These are phyloP conservation scores for Antechinus flavipes DNA, from an alignment of 2,113 vertebrate genomes.

Conservation along the genomic window DNA sequence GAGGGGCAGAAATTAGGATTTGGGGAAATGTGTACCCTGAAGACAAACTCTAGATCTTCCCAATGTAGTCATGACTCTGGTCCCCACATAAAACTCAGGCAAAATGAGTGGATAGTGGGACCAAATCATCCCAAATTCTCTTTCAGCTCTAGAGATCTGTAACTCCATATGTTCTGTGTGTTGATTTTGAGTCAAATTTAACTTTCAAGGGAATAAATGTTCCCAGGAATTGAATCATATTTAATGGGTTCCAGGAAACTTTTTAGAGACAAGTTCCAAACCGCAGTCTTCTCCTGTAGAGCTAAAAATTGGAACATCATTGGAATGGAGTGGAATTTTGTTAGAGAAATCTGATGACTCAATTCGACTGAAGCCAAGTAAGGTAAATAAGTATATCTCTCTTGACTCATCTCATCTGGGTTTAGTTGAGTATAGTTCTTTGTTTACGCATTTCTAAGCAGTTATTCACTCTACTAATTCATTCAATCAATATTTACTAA, in stretches of 20 bases:
- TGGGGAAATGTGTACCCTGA: neutral
- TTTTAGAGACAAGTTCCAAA: slow-evolving; percentile 43
- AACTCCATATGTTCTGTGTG: rapidly evolving
- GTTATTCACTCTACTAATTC: neutral
- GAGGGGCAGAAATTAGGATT: neutral
- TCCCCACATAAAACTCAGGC: neutral
- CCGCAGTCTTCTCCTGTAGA: slow-evolving; percentile 66
- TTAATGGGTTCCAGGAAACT: slow-evolving; percentile 70
- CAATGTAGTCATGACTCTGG: neutral
- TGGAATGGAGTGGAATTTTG: slow-evolving; percentile 87
- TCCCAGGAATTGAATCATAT: slow-evolving; percentile 39
- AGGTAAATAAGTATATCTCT: slow-evolving; percentile 79
- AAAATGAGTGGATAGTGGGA: neutral
- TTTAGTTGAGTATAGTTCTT: slow-evolving; percentile 34
- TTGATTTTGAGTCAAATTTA: neutral
- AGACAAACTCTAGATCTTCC: neutral
- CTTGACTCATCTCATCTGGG: slow-evolving; percentile 30
- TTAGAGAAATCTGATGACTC: slow-evolving; percentile 49
- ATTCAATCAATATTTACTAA: slow-evolving; percentile 34
- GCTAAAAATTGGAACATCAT: slow-evolving; percentile 80
- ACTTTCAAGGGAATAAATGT: neutral
- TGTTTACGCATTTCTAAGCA: slow-evolving; percentile 21
- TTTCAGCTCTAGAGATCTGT: neutral
- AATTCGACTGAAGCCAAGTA: slow-evolving; percentile 82
- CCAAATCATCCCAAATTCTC: neutral